Base-by-base conservation (phyloP, 2,888 invertebrate species). In the Xanthorhoe designata region DNA sequence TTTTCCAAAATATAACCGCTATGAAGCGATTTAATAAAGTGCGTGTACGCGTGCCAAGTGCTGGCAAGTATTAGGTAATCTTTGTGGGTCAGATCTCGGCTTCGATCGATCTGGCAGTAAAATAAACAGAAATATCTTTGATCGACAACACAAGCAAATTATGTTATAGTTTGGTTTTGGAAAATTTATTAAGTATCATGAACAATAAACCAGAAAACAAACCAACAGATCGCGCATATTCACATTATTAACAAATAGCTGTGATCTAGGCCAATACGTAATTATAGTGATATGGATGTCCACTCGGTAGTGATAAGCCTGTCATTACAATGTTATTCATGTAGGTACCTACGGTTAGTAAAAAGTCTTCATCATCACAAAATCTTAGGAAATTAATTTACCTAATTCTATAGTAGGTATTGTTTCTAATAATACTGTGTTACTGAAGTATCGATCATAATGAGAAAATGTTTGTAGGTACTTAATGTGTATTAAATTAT, bases 1-100 rank as follows among this genome's bases (percentile, higher is more conserved):
- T 67, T 45, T 50, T 53, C 32, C 51, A 59, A 19, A 13, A 62
- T 24, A 45, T 57, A 57, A 42, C 45, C 55, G 58, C n/a, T 55
- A 24, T 62, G 51, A 55, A 54, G 58, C 50, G 42, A 62, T 72
- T 73, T 77, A 71, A 72, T 75, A 75, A 66, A 75, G 69, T 75
- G 75, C 68, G 63, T 57, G 59, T 77, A 62, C 70, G 68, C 50
- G 61, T 69, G 82, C 81, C 85, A 84, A 86, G 71, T 78, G 72
- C 72, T 79, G 74, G 69, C 72, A 66, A 66, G 65, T 75, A 81
- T 81, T 82, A n/a, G n/a, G n/a, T n/a, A 76, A 81, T 84, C 77
- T 77, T 78, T 70, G 73, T 78, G 71, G 75, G 71, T 71, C 71
- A 74, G 60, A 74, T 75, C 75, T 72, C 78, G 76, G 51, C 38